Evolutionary conservation across 2,113 vertebrate genomes (phyloP).

Genomic region (Heloderma charlesbogerti): DNA sequence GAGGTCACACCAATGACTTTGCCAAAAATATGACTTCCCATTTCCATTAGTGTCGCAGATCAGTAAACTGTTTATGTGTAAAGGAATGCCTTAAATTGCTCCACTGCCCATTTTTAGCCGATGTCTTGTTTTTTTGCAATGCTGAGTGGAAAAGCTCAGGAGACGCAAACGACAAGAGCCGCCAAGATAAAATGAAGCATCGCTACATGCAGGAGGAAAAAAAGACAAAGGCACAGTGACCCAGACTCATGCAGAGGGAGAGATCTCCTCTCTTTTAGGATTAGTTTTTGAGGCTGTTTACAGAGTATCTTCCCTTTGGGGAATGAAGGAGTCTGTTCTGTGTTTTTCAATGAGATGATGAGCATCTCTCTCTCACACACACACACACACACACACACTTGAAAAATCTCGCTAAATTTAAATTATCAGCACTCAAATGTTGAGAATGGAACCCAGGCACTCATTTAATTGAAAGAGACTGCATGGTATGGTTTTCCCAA

Average conservation of each 20-base stretch:
- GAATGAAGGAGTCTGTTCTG: constrained; percentile 52
- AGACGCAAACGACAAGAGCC: not conserved
- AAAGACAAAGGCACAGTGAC: not conserved
- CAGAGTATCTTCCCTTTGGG: constrained; percentile 45
- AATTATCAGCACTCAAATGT: constrained; percentile 33
- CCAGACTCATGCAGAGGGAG: not conserved
- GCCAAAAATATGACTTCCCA: not conserved
- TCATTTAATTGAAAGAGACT: fast-evolving
- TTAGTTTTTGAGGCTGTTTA: constrained; percentile 55
- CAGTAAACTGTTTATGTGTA: constrained; percentile 35
- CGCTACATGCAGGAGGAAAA: fast-evolving
- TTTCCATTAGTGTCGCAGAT: not conserved
- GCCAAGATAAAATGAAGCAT: constrained; percentile 46
- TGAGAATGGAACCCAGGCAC: fast-evolving
- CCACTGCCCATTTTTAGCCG: not conserved
- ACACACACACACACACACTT: not conserved
- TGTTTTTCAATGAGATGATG: constrained; percentile 55
- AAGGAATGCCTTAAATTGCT: not conserved
- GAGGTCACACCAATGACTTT: not conserved
- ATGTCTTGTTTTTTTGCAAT: constrained; percentile 36
- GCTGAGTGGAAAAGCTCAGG: not conserved
- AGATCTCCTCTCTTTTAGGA: not conserved
- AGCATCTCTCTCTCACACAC: constrained; percentile 41
- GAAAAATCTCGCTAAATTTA: constrained; percentile 3
- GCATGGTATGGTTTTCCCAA: not conserved